These are phyloP conservation scores for Ambastaia sidthimunki DNA, from an alignment of 2,797 vertebrate species.

Conservation along the genomic window DNA sequence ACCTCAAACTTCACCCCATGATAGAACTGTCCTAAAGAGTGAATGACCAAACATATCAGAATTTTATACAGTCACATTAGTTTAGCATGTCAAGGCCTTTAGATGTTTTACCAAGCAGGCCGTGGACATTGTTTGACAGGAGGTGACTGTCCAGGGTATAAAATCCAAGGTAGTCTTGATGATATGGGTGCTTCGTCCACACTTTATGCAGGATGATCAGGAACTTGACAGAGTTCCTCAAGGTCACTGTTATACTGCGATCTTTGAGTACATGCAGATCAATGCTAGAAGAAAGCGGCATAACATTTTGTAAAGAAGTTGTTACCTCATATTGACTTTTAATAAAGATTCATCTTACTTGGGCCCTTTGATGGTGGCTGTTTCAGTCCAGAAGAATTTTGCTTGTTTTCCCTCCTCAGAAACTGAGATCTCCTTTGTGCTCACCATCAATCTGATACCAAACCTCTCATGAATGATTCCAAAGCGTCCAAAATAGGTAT, in stretches of 20 bases:
- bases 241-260: conserved; percentile 79
- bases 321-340: too few species aligned
- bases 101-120: conserved; percentile 85
- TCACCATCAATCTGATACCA: conserved; percentile 81
- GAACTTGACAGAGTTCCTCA: conserved; percentile 82
- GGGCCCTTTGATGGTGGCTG: conserved; percentile 71
- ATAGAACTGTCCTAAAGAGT: conserved; percentile 86
- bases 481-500: conserved; percentile 89
- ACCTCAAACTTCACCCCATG: conserved; percentile 82
- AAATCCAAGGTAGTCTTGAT: conserved; percentile 88
- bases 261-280: conserved; percentile 80
- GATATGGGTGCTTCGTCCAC: conserved; percentile 82
- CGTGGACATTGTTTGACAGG: conserved; percentile 84
- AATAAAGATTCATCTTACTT: conserved; percentile 63
- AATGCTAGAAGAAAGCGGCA: conserved; percentile 71
- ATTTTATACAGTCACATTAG: background rate
- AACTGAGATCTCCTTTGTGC: conserved; percentile 79
- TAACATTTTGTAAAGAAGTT: too few species aligned
- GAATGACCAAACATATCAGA: background rate
- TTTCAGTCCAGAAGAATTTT: conserved; percentile 78
- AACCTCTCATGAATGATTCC: conserved; percentile 80
- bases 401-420: conserved; percentile 70
- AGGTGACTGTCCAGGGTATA: conserved; percentile 84
- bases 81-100: background rate
- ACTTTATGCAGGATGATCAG: conserved; percentile 85